Evolutionary conservation across 2,113 vertebrate genomes (phyloP).

Genomic region (Podocnemis expansa): DNA sequence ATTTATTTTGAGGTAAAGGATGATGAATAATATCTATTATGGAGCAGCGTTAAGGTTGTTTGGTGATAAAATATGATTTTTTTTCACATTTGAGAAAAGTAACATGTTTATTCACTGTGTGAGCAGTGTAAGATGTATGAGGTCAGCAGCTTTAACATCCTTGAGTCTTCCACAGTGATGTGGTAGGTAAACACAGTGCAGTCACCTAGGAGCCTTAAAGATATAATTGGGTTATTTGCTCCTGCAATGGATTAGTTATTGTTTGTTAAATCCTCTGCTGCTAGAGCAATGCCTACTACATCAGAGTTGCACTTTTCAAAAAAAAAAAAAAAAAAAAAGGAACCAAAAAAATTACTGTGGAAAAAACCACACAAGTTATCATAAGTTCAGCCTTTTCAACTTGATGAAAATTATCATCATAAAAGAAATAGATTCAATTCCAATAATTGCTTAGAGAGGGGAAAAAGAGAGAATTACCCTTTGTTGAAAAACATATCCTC

Average conservation of each 20-base stretch:
- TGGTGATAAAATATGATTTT: not conserved
- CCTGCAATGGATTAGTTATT: not conserved
- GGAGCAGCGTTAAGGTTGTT: not conserved
- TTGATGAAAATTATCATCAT: constrained; percentile 5
- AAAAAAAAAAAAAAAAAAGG: not conserved
- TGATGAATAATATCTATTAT: not conserved
- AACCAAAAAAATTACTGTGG: not conserved
- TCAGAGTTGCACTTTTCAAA: not conserved
- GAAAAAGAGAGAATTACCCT: not conserved
- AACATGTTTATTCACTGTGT: not conserved
- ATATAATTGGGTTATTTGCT: not conserved
- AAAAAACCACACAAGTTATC: not conserved
- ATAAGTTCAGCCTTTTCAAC: not conserved
- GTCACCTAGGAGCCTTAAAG: not conserved
- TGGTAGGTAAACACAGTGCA: not conserved
- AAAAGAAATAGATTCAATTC: constrained; percentile 16
- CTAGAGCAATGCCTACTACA: not conserved
- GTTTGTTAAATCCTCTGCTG: not conserved
- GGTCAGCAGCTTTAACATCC: not conserved
- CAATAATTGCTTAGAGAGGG: constrained; percentile 18
- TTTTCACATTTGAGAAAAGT: not conserved
- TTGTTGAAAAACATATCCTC: constrained; percentile 3
- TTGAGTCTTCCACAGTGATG: not conserved
- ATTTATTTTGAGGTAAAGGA: not conserved
- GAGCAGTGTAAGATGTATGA: not conserved